Base-by-base conservation (phyloP, 2,113 vertebrate genomes). In the Eretmochelys imbricata region DNA sequence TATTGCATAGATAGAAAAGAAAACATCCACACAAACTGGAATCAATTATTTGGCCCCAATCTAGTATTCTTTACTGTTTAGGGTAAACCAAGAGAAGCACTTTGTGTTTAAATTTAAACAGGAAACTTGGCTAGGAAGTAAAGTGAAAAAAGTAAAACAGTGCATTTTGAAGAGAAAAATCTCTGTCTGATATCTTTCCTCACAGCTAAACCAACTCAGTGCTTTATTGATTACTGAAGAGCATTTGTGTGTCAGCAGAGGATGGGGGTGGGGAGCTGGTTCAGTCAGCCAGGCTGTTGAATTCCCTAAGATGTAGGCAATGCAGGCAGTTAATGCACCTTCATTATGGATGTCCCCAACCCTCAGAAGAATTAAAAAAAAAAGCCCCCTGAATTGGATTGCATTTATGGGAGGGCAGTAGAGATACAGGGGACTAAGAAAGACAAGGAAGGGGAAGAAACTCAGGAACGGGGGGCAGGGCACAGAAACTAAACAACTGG, bases 401-500 rank as follows among this genome's bases (percentile, higher is more conserved):
- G 55, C 46, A 84, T 48, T 49, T 83, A 54, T 49, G 78, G 22
- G n/a, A 82, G 48, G 53, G 75, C 14, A 90, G 46, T 95, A 82
- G 54, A 93, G 48, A 83, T 24, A 53, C 50, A 1, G 8, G 76
- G 80, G 49, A 72, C 87, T 76, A 76, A 17, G 1, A 24, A 91
- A 54, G 90, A 49, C 53, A 31, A 79, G 84, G 89, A 86, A 20
- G 46, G n/a, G 85, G 87, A 54, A 35, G n/a, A 20, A 5, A 24
- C 89, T 35, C 12, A 53, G 88, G 90, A 87, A 89, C 85, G 80
- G 54, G 84, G 91, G 87, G 72, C 25, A 80, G 96, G 92, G 89
- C 82, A 17, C 17, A 57, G 82, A 17, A 29, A 72, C 29, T 25
- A 84, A 55, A 85, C 19, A 75, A 79, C 20, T 80, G 78, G 31